These are phyloP conservation scores for Pseudococcus jackbeardsleyi DNA, from an alignment of 2,888 invertebrate genomes.

Conservation along the genomic window DNA sequence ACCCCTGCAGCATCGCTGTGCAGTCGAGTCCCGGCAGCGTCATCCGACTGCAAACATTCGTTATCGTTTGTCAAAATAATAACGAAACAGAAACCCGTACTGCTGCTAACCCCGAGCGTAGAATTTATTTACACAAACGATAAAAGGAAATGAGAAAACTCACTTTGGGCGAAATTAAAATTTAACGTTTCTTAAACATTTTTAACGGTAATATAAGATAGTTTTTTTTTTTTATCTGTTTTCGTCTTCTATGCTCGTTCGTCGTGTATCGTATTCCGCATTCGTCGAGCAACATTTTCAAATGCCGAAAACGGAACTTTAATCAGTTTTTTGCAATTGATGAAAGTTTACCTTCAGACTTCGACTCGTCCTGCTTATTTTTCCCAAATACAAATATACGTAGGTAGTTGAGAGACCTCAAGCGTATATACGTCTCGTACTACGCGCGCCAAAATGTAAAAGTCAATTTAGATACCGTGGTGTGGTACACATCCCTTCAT, in stretches of 20 bases:
- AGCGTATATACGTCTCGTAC: not conserved
- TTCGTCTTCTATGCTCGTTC: not conserved
- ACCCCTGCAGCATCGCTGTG: not conserved
- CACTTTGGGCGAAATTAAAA: conserved; percentile 45
- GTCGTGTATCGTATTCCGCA: not conserved
- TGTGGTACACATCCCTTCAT: not conserved
- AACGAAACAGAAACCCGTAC: not conserved
- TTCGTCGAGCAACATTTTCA: not conserved
- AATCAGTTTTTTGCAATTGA: conserved; percentile 20
- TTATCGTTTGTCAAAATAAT: conserved; percentile 48
- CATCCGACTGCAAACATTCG: conserved; percentile 33
- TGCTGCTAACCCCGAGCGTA: not conserved
- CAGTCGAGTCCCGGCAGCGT: not conserved
- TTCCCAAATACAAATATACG: too few relatives aligned
- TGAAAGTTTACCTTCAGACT: conserved; percentile 1
- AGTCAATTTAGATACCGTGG: not conserved
- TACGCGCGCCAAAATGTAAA: not conserved
- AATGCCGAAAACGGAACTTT: conserved; percentile 14
- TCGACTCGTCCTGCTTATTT: not conserved
- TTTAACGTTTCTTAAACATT: conserved; percentile 47
- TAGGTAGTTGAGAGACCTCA: not conserved
- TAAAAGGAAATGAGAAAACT: conserved; percentile 50
- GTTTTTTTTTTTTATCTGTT: not conserved
- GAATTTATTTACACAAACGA: conserved; percentile 3
- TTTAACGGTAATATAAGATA: conserved; percentile 39